Conservation (phyloP, 1,140 invertebrate species). For the Nautilus pompilius region DNA sequence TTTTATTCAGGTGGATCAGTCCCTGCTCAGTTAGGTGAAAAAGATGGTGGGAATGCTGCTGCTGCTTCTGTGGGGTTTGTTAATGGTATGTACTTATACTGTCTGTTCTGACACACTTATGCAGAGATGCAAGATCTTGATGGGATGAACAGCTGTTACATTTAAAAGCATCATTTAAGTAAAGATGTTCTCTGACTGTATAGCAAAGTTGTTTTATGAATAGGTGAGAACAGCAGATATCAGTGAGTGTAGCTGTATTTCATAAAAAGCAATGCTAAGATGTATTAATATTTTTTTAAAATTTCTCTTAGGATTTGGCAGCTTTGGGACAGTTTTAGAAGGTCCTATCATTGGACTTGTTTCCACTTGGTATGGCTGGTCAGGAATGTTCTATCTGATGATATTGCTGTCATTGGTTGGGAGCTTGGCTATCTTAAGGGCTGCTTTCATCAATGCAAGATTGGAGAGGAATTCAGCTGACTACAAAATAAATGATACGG, state of each 20-base stretch:
- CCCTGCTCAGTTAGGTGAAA: constrained; percentile 57
- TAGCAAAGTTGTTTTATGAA: neutral
- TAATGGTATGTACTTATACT: constrained; percentile 36
- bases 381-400: constrained; percentile 59
- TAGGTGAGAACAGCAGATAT: too few species aligned
- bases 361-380: constrained; percentile 57
- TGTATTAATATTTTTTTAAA: too few species aligned
- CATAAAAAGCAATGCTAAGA: too few species aligned
- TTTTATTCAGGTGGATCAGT: constrained; percentile 53
- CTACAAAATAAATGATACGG: too few species aligned
- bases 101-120: neutral
- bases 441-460: constrained; percentile 35
- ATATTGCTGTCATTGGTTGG: constrained; percentile 53
- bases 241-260: too few species aligned
- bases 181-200: neutral
- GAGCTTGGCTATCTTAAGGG: constrained; percentile 43
- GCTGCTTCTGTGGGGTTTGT: constrained; percentile 58
- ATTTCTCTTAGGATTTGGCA: constrained; percentile 56
- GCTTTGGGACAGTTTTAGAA: constrained; percentile 59
- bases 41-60: constrained; percentile 54
- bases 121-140: neutral
- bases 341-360: constrained; percentile 59
- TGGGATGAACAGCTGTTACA: neutral
- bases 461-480: too few species aligned
- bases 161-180: neutral